Evolutionary conservation across 2,797 vertebrate genomes (phyloP).

Genomic region (Enteromius argenteus): DNA sequence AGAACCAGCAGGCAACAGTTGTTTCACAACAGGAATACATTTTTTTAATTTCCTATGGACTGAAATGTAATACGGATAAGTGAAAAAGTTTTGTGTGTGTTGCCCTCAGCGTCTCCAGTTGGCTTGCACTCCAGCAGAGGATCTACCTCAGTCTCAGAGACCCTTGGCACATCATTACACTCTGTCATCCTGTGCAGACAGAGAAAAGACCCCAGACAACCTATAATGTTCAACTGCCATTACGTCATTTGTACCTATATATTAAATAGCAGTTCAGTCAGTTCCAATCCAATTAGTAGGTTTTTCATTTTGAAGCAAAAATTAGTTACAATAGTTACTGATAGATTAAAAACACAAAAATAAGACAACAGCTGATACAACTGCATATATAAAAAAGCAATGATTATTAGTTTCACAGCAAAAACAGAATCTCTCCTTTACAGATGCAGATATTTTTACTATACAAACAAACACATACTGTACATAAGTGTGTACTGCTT

Average conservation of each 20-base stretch:
- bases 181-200: neutral
- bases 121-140: conserved; percentile 60
- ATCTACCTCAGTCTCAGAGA: conserved; percentile 65
- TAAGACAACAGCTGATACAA: neutral
- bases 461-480: neutral
- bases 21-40: neutral
- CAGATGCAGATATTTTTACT: neutral
- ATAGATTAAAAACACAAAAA: neutral
- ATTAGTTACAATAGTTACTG: neutral
- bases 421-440: neutral
- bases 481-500: neutral
- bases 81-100: conserved; percentile 2
- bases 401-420: neutral
- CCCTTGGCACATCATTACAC: conserved; percentile 43
- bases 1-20: conserved; percentile 7
- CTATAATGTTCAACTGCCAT: neutral
- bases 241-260: neutral
- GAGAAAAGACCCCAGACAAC: conserved; percentile 6
- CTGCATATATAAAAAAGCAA: neutral
- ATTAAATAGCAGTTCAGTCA: neutral
- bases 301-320: neutral
- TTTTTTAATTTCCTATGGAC: conserved; percentile 8
- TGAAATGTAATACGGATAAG: neutral
- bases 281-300: neutral
- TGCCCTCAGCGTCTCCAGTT: conserved; percentile 66